Conservation (phyloP, 2,797 vertebrate genomes). For the Muscicapa striata region DNA sequence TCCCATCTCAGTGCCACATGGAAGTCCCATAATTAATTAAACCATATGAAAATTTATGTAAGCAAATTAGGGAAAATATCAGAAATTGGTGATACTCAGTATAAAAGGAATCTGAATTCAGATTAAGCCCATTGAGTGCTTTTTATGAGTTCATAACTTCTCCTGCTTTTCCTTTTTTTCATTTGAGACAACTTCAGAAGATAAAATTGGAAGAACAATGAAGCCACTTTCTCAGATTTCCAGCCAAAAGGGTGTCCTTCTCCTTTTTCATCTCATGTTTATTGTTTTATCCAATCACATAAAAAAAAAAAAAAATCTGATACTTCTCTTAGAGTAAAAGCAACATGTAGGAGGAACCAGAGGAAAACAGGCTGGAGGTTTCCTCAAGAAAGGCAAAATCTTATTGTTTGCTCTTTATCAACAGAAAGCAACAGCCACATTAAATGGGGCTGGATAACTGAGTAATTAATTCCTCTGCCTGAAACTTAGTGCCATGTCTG, state of each 20-base stretch:
- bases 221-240: neutral
- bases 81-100: neutral
- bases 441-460: neutral
- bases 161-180: neutral
- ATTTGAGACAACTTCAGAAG: slow-evolving; percentile 3
- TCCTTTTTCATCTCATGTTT: slow-evolving; percentile 39
- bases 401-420: slow-evolving; percentile 19
- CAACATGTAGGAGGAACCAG: neutral
- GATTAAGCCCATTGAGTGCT: neutral
- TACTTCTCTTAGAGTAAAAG: neutral
- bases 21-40: neutral
- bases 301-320: neutral
- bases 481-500: neutral
- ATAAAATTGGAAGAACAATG: neutral
- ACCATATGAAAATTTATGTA: neutral
- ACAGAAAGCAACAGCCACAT: neutral
- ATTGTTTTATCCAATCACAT: slow-evolving; percentile 21
- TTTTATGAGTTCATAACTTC: neutral
- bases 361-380: neutral
- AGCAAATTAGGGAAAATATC: neutral
- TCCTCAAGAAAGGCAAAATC: neutral
- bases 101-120: neutral
- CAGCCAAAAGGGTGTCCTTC: neutral
- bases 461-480: neutral
- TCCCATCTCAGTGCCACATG: neutral